Percentiles rank a stretch among this genome's conserved stretches.
Evolutionary conservation across 2,888 invertebrate species (phyloP).

Genomic region (Tetramorium bicarinatum): DNA sequence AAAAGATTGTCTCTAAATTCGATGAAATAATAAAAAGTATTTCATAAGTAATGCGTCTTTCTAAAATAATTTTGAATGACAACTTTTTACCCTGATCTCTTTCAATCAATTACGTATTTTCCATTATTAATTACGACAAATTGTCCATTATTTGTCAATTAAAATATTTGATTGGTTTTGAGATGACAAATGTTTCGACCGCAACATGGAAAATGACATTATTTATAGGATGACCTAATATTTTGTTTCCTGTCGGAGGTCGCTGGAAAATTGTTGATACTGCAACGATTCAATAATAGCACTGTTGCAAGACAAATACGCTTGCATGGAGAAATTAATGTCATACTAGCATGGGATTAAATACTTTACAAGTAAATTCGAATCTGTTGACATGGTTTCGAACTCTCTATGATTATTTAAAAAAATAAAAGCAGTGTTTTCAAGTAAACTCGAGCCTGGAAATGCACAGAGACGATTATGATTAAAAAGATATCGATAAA

Average conservation of each 20-base stretch:
- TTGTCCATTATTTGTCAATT: not conserved
- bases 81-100: not conserved
- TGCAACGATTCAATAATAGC: not conserved
- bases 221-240: conserved; percentile 4
- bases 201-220: not conserved
- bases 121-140: not conserved
- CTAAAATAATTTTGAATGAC: not conserved
- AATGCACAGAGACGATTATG: too few species aligned
- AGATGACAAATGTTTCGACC: not conserved
- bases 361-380: too few species aligned
- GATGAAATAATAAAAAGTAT: not conserved
- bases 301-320: not conserved
- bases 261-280: not conserved
- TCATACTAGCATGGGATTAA: too few species aligned
- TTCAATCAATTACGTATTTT: not conserved
- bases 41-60: not conserved
- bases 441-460: too few species aligned
- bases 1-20: not conserved
- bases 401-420: too few species aligned
- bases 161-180: not conserved
- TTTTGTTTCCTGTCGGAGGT: not conserved
- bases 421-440: too few species aligned
- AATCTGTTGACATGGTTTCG: too few species aligned
- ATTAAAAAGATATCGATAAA: too few species aligned
- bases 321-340: not conserved